Percentiles rank a stretch among this genome's conserved stretches.
These are phyloP conservation scores for Temnothorax nylanderi DNA, from an alignment of 1,140 invertebrate species.

Conservation along the genomic window DNA sequence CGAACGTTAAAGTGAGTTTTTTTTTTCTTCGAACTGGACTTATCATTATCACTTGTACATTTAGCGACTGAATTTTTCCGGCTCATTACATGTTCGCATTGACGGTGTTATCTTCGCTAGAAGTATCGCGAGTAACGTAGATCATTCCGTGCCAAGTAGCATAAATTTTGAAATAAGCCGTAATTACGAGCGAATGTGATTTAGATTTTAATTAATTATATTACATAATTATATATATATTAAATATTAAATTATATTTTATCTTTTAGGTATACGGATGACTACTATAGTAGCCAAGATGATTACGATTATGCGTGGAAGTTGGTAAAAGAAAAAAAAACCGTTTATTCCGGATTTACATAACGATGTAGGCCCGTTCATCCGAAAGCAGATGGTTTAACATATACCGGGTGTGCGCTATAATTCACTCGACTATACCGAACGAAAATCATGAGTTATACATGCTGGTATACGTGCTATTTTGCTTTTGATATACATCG, in stretches of 20 bases:
- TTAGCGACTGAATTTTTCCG: not conserved
- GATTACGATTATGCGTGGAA: slow-evolving; percentile 43
- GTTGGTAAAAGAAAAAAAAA: slow-evolving; percentile 16
- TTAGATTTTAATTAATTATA: slow-evolving; percentile 61
- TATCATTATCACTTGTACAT: not conserved
- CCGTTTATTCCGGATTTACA: slow-evolving; percentile 28
- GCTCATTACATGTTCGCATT: not conserved
- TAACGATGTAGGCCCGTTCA: slow-evolving; percentile 29
- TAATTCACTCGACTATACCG: slow-evolving; percentile 11
- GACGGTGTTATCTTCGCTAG: slow-evolving; percentile 33
- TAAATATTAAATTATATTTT: slow-evolving; percentile 61
- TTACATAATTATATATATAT: slow-evolving; percentile 53
- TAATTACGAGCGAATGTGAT: slow-evolving; percentile 48
- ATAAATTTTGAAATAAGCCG: slow-evolving; percentile 44
- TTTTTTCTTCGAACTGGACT: not conserved
- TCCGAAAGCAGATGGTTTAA: slow-evolving; percentile 13
- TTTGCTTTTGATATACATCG: slow-evolving; percentile 82
- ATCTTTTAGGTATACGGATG: slow-evolving; percentile 59
- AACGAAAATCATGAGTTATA: slow-evolving; percentile 33
- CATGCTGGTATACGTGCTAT: slow-evolving; percentile 51
- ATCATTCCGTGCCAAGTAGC: slow-evolving; percentile 49
- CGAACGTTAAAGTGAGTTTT: not conserved
- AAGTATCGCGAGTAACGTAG: slow-evolving; percentile 27
- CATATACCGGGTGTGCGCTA: slow-evolving; percentile 20
- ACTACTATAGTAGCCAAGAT: slow-evolving; percentile 22